Evolutionary conservation across 2,888 invertebrate species (phyloP).

Genomic region (Nowickia ferox): DNA sequence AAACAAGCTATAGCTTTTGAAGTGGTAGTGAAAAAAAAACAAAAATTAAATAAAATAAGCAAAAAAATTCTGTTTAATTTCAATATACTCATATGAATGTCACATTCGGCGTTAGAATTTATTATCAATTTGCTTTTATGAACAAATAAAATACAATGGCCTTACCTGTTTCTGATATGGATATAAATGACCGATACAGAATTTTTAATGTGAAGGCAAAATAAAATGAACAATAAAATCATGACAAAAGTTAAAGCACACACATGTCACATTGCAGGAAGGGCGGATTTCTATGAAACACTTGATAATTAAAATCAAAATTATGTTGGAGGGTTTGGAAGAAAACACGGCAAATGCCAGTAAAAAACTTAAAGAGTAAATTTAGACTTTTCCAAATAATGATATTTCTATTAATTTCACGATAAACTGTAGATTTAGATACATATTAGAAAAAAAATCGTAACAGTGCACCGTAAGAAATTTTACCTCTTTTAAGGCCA

Average conservation of each 20-base stretch:
- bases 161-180: no score
- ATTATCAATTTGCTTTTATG: no score
- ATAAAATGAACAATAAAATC: no score
- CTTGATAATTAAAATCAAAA: neutral
- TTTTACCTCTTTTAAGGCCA: no score
- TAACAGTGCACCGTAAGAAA: no score
- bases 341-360: neutral
- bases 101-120: slow-evolving; percentile 8
- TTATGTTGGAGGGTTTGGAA: neutral
- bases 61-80: slow-evolving; percentile 14
- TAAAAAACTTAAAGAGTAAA: neutral
- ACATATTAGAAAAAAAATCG: no score
- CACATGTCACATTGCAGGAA: neutral
- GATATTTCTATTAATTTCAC: no score
- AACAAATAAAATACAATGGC: no score
- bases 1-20: neutral
- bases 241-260: neutral
- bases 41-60: neutral
- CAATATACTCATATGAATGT: slow-evolving; percentile 20
- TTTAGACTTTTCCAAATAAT: no score
- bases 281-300: neutral
- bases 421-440: no score
- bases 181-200: no score
- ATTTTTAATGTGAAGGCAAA: no score
- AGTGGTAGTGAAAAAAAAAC: neutral